Evolutionary conservation across 1,140 invertebrate species (phyloP).

Genomic region (Thalassaphorura encarpata): DNA sequence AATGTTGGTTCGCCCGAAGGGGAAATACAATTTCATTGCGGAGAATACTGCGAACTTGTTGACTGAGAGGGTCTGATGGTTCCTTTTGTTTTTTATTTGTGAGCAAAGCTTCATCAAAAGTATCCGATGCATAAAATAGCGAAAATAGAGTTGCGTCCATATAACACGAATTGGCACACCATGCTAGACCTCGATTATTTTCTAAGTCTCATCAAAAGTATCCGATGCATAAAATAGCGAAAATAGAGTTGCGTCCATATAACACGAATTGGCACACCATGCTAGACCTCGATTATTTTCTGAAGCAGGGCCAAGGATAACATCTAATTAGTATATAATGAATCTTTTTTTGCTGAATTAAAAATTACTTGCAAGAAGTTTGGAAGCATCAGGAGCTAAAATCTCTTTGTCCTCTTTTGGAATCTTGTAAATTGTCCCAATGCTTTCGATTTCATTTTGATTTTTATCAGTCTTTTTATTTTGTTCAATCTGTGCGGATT

Average conservation of each 20-base stretch:
- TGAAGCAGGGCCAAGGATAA: too few relatives aligned
- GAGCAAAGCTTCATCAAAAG: slow-evolving; percentile 5
- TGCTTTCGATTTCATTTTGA: too few relatives aligned
- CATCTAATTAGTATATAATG: too few relatives aligned
- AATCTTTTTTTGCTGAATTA: too few relatives aligned
- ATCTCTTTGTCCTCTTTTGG: too few relatives aligned
- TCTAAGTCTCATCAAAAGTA: slow-evolving; percentile 6
- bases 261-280: slow-evolving; percentile 4
- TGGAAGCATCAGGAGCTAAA: too few relatives aligned
- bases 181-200: slow-evolving; percentile 1
- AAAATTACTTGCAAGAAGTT: too few relatives aligned
- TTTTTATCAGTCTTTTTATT: too few relatives aligned
- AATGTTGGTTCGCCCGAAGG: slow-evolving; percentile 5
- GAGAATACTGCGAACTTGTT: too few relatives aligned
- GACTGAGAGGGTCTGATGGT: too few relatives aligned
- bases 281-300: slow-evolving; percentile 1
- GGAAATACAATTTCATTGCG: slow-evolving; percentile 18
- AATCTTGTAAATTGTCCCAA: too few relatives aligned
- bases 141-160: slow-evolving; percentile 14
- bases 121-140: slow-evolving; percentile 14
- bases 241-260: slow-evolving; percentile 15
- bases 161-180: slow-evolving; percentile 7
- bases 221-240: slow-evolving; percentile 14
- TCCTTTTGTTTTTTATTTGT: background rate
- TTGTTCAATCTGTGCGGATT: too few relatives aligned